Base-by-base conservation (phyloP, 2,113 vertebrate genomes). In the Nanorana parkeri region DNA sequence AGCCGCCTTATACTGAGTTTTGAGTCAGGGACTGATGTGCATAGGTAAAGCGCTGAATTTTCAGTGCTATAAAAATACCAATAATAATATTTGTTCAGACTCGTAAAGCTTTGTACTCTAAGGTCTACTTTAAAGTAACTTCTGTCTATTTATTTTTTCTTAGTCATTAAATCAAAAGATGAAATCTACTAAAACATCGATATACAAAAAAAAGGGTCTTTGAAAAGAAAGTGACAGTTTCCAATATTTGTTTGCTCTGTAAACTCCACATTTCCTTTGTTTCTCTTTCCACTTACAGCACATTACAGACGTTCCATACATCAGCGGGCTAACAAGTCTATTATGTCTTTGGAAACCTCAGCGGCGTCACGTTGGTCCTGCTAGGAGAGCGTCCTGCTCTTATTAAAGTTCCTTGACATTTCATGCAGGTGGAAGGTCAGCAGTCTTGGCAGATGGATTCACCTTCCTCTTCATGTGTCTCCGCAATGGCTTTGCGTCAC, bases 351-450 rank as follows among this genome's bases (percentile, higher is more conserved):
- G 11, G 69, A 73, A 52, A 56, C 69, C 26, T 56, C 0, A 1
- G 24, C 13, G 19, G 69, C 56, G 74, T 64, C 74, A 41, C 32
- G 3, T 52, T 77, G 58, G 24, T 26, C 6, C 32, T 65, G 6
- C 23, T 16, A 32, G 13, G 10, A 55, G 6, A 28, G 63, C 36
- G 32, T 72, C 19, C 26, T 41, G 8, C 36, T 66, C 61, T 52
- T 66, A 54, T 78, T 47, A 66, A 66, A 54, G 76, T 54, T 58
- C 56, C 64, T 51, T 78, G 77, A 56, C 77, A 67, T 78, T 78
- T 78, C 24, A 36, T 21, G 77, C 17, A 58, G 64, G 64, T 32
- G 51, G 65, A 78, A 78, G 77, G 51, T 54, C 77, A 68, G 5
- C 28, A 17, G 17, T 41, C 17, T 29, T 24, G 64, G 55, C 64